These are phyloP conservation scores for Lophotriccus pileatus DNA, from an alignment of 2,797 vertebrate species.

Conservation along the genomic window DNA sequence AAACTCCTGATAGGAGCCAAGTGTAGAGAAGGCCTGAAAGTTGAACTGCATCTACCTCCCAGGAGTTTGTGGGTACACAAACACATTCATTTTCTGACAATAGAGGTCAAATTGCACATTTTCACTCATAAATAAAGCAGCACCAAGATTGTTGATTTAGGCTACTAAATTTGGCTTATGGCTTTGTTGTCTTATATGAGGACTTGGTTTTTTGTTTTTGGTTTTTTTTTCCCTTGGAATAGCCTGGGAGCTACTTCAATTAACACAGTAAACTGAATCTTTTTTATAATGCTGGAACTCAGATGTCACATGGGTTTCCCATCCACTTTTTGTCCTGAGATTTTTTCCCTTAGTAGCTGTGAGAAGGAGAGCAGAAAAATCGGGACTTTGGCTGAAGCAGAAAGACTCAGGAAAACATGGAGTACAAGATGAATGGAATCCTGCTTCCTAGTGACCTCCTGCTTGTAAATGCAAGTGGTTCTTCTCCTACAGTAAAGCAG, in stretches of 20 bases:
- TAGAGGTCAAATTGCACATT: neutral
- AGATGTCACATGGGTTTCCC: neutral
- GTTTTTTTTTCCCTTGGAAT: neutral
- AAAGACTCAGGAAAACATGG: neutral
- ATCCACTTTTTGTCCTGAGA: neutral
- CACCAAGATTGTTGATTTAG: neutral
- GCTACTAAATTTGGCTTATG: neutral
- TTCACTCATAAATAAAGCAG: neutral
- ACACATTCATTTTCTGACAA: neutral
- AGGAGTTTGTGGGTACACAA: neutral
- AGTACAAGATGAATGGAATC: neutral
- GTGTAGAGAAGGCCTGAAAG: neutral
- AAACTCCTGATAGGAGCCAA: neutral
- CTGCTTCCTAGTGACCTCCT: neutral
- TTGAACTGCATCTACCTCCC: neutral
- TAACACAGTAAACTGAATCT: neutral
- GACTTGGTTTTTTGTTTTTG: neutral
- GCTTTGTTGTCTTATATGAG: neutral
- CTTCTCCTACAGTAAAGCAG: neutral
- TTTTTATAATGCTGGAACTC: neutral
- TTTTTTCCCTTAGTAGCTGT: neutral
- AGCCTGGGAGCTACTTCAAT: neutral
- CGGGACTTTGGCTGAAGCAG: neutral
- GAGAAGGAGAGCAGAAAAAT: neutral
- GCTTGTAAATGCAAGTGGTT: neutral